Percentiles rank a stretch among this genome's conserved stretches.
Conservation (phyloP, 2,888 invertebrate species). For the Serrognathus titanus region DNA sequence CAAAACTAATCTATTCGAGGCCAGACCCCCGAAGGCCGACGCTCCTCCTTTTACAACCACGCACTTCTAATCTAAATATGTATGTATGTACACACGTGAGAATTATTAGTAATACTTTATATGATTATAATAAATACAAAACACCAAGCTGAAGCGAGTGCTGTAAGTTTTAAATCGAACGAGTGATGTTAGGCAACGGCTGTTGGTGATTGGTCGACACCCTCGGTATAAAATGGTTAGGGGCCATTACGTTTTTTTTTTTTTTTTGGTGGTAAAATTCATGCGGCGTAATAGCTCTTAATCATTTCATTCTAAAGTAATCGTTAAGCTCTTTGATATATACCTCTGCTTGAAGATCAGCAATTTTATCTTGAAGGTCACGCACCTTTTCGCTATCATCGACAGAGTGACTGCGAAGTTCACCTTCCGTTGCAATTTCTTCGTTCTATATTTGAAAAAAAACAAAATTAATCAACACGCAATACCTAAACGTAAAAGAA, state of each 20-base stretch:
- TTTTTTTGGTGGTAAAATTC: too few species aligned
- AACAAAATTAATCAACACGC: neutral
- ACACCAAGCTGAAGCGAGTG: conserved; percentile 15
- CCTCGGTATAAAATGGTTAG: too few species aligned
- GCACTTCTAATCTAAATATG: too few species aligned
- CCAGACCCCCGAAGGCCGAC: too few species aligned
- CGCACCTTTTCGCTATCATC: conserved; percentile 83
- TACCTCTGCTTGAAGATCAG: conserved; percentile 92
- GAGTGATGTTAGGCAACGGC: neutral
- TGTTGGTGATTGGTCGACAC: neutral
- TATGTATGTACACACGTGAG: conserved; percentile 2
- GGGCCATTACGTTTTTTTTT: too few species aligned
- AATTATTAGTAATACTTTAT: conserved; percentile 7
- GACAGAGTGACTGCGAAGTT: conserved; percentile 75
- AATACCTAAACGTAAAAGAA: too few species aligned
- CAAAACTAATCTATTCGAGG: too few species aligned
- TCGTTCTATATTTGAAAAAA: conserved; percentile 68
- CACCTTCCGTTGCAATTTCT: conserved; percentile 90
- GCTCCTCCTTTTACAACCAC: too few species aligned
- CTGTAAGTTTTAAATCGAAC: conserved; percentile 2
- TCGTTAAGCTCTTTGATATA: conserved; percentile 32
- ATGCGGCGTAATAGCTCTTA: too few species aligned
- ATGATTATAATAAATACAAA: neutral
- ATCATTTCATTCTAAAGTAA: too few species aligned
- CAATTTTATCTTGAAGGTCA: conserved; percentile 88